These are phyloP conservation scores for Arenicola marina DNA, from an alignment of 2,888 invertebrate species.

Conservation along the genomic window DNA sequence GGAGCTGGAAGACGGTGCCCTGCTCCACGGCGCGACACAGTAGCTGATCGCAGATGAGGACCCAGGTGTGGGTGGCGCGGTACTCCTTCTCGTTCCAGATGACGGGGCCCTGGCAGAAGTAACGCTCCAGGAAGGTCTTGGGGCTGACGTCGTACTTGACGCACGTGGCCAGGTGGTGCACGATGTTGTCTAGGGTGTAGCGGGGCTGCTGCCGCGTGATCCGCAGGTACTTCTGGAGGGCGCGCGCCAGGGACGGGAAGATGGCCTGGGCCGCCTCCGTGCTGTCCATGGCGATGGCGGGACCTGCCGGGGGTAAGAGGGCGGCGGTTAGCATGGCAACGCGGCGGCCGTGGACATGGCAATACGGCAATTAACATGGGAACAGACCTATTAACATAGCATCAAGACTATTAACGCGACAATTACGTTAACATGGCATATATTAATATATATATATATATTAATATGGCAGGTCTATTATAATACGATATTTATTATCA, in stretches of 20 bases:
- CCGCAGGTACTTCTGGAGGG: conserved; percentile 93
- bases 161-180: conserved; percentile 87
- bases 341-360: no score
- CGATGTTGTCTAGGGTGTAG: conserved; percentile 90
- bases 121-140: conserved; percentile 90
- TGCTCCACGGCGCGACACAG: conserved; percentile 84
- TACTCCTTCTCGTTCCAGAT: conserved; percentile 54
- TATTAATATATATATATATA: no score
- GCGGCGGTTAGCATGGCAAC: no score
- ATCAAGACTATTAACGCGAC: no score
- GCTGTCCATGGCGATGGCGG: conserved; percentile 87
- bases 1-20: conserved; percentile 85
- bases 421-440: no score
- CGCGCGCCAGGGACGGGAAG: conserved; percentile 94
- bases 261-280: conserved; percentile 97
- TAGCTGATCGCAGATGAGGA: conserved; percentile 88
- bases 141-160: conserved; percentile 92
- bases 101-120: conserved; percentile 69
- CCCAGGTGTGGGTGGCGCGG: conserved; percentile 84
- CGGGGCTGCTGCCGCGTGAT: conserved; percentile 95
- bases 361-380: no score
- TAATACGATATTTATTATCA: no score
- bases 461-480: no score
- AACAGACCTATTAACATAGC: no score
- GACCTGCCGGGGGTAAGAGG: no score